Evolutionary conservation across 2,888 invertebrate species (phyloP), one percentile per base, ranked within the genome.

Genomic region (Agrilus cyanescens): DNA sequence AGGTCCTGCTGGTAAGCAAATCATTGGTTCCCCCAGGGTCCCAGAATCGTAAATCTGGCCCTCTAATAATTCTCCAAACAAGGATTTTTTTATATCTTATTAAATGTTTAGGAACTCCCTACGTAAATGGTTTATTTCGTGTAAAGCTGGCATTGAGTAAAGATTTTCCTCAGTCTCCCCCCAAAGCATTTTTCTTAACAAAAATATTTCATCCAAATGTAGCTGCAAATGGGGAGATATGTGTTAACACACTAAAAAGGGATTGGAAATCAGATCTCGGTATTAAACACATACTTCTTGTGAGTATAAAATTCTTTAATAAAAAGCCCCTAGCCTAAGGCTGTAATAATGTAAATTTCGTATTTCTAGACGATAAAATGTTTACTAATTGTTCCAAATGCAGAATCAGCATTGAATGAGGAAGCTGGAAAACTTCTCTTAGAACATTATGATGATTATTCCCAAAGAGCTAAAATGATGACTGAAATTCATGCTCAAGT

Each of bases 141-240:
- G 84, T 94, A 49, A 91, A 93, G 66, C 70, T 96, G 54, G 82
- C 82, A 48, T 74, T 96, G 45, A 88, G 89, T 12, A 91, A 91
- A 71, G 90, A 90, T 66, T 96, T 91, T 68, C 95, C 95, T 8
- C 75, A 82, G 56, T 80, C 83, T 54, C 91, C 95, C 52, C 95
- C 95, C 37, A 93, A 93, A 70, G 94, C 87, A 43, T 83, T 74
- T 70, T 96, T 96, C 68, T 72, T 91, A 47, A 96, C 95, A 41
- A 90, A 88, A 74, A 90, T 96, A 62, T 96, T 96, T 72, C 95
- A 96, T 69, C 95, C 95, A 18, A 96, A 96, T 73, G 94, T 96
- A 55, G 85, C 94, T 38, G 71, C 78, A 47, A 88, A 84, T 70
- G 95, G 95, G 46, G 94, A 94, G 70, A 95, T 96, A 60, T 96